A percentile compares a stretch with the other conserved stretches of the same genome.
Conservation (phyloP, 2,888 invertebrate genomes). For the Hyles lineata region DNA sequence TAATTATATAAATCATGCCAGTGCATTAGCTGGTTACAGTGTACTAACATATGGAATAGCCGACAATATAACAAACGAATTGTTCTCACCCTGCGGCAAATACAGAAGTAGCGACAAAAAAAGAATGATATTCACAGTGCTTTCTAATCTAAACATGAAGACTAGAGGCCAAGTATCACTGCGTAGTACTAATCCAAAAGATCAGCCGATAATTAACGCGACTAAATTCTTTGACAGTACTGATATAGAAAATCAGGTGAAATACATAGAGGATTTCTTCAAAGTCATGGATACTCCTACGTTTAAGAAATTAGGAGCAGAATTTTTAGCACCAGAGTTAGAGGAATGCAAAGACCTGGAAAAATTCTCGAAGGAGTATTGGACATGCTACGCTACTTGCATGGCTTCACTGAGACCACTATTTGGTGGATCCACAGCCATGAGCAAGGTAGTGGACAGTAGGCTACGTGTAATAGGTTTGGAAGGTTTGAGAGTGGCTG, state of each 20-base stretch:
- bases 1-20: slow-evolving; percentile 3
- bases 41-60: neutral
- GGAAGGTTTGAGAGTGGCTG: slow-evolving; percentile 38
- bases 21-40: neutral
- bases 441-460: slow-evolving; percentile 42
- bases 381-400: slow-evolving; percentile 37
- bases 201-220: slow-evolving; percentile 35
- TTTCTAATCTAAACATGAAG: slow-evolving; percentile 63
- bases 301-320: slow-evolving; percentile 35
- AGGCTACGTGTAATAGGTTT: slow-evolving; percentile 38
- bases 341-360: slow-evolving; percentile 29
- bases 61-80: neutral
- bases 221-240: slow-evolving; percentile 32
- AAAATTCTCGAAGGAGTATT: slow-evolving; percentile 34
- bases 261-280: slow-evolving; percentile 38
- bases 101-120: slow-evolving; percentile 21
- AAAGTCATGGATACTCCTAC: slow-evolving; percentile 32
- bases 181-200: slow-evolving; percentile 30
- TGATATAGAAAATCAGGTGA: slow-evolving; percentile 38
- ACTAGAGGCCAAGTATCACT: slow-evolving; percentile 79
- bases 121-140: slow-evolving; percentile 39
- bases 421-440: slow-evolving; percentile 38
- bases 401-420: slow-evolving; percentile 34
- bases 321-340: slow-evolving; percentile 34
- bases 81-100: slow-evolving; percentile 7